Evolutionary conservation across 2,797 vertebrate genomes (phyloP).

Genomic region (Peromyscus nudipes): DNA sequence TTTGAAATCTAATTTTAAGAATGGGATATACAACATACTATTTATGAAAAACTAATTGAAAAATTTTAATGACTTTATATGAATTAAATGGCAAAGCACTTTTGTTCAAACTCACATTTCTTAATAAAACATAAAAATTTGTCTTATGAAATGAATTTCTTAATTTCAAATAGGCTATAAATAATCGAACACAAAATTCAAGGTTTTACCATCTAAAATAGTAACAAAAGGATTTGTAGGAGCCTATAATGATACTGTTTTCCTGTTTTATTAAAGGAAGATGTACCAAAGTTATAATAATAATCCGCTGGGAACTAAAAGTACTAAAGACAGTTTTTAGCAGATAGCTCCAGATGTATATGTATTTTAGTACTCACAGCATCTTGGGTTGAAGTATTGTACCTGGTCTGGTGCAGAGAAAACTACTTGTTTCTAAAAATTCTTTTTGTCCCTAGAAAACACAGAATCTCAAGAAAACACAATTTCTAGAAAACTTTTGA

Average conservation of each 20-base stretch:
- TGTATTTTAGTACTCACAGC: neutral
- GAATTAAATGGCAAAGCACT: neutral
- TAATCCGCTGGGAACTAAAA: neutral
- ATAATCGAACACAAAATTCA: neutral
- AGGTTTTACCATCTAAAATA: neutral
- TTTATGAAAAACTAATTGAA: neutral
- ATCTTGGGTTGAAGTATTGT: neutral
- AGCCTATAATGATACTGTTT: neutral
- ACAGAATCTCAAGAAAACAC: neutral
- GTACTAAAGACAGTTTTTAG: neutral
- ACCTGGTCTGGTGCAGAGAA: neutral
- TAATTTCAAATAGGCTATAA: neutral
- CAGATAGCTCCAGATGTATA: neutral
- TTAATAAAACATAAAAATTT: neutral
- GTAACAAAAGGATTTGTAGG: neutral
- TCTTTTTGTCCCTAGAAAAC: neutral
- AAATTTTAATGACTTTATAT: neutral
- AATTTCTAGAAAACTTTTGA: neutral
- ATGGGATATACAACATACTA: neutral
- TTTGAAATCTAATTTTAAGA: neutral
- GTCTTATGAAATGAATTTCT: neutral
- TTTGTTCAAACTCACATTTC: neutral
- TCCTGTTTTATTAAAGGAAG: neutral
- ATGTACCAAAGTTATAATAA: neutral
- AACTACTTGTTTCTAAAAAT: neutral